Conservation (phyloP, 2,797 vertebrate genomes). For the Falco cherrug region DNA sequence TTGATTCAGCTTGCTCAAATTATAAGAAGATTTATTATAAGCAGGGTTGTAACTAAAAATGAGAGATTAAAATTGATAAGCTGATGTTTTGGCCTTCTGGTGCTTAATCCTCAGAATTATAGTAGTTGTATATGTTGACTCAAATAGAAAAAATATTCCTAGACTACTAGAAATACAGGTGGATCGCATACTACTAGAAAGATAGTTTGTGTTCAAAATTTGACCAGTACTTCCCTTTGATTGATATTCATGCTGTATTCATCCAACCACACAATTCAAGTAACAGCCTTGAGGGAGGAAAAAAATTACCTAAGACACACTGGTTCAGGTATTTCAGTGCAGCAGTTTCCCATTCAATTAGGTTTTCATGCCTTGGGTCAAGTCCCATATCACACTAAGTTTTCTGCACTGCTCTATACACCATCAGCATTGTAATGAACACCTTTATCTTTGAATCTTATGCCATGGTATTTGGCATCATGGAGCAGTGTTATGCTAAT, state of each 20-base stretch:
- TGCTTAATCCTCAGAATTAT: neutral
- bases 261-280: neutral
- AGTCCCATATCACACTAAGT: neutral
- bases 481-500: neutral
- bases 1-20: neutral
- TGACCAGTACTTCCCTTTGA: neutral
- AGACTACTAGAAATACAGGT: neutral
- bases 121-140: neutral
- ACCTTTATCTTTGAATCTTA: neutral
- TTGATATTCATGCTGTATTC: neutral
- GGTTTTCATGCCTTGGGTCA: neutral
- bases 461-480: neutral
- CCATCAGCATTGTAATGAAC: neutral
- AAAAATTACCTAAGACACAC: neutral
- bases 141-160: neutral
- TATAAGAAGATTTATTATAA: neutral
- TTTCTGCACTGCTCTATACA: neutral
- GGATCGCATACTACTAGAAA: neutral
- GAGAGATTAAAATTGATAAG: neutral
- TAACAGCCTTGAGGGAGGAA: neutral
- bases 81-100: neutral
- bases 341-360: neutral
- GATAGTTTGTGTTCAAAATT: neutral
- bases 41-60: neutral
- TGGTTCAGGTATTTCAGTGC: neutral